Evolutionary conservation across 2,888 invertebrate genomes (phyloP).

Genomic region (Scaptomyza parva): DNA sequence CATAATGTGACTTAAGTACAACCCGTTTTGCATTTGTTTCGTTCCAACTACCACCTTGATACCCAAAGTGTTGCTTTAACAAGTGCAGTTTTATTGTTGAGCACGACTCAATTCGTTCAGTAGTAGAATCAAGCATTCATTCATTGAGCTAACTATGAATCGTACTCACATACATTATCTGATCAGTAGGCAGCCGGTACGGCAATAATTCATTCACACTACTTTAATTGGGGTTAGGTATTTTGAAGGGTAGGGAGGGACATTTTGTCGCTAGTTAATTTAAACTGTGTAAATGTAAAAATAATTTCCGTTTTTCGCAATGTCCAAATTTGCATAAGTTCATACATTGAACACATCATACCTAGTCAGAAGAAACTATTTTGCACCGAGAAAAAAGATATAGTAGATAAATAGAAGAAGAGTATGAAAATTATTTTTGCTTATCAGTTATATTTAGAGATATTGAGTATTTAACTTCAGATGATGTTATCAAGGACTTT

Average conservation of each 20-base stretch:
- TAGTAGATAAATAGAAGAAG: not conserved
- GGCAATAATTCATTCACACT: conserved; percentile 54
- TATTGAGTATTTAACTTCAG: no score
- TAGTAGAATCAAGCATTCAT: conserved; percentile 34
- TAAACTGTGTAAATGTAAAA: conserved; percentile 75
- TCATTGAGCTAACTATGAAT: conserved; percentile 61
- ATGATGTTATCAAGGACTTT: no score
- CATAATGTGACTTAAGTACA: not conserved
- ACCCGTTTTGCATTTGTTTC: not conserved
- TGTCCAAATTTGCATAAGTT: conserved; percentile 48
- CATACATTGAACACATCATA: conserved; percentile 10
- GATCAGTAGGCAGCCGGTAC: conserved; percentile 47
- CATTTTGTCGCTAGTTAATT: conserved; percentile 57
- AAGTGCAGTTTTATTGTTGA: conserved; percentile 36
- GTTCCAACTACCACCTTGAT: conserved; percentile 12
- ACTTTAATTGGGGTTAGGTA: not conserved
- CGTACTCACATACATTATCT: conserved; percentile 49
- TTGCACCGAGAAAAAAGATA: conserved; percentile 33
- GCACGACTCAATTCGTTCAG: conserved; percentile 52
- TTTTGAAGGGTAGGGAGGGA: not conserved
- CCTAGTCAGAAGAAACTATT: conserved; percentile 17
- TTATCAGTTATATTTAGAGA: no score
- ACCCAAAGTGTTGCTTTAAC: conserved; percentile 7
- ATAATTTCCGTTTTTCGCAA: conserved; percentile 75
- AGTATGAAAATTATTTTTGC: not conserved